Evolutionary conservation across 2,888 invertebrate species (phyloP).

Genomic region (Tinea pellionella): DNA sequence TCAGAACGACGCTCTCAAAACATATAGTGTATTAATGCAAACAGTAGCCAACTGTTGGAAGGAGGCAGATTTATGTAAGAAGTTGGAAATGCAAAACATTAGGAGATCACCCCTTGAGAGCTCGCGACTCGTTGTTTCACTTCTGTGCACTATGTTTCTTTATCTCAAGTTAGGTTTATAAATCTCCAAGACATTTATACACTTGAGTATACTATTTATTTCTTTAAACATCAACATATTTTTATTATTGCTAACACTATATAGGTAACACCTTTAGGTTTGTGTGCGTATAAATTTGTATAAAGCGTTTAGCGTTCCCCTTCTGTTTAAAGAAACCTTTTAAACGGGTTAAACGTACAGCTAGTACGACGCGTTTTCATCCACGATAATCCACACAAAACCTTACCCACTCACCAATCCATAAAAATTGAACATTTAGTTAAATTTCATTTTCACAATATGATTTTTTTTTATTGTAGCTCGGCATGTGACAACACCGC

Average conservation of each 20-base stretch:
- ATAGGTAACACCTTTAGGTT: too few relatives aligned
- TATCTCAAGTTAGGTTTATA: conserved; percentile 9
- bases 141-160: conserved; percentile 10
- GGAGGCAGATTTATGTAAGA: conserved; percentile 12
- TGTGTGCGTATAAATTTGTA: too few relatives aligned
- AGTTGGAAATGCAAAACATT: conserved; percentile 13
- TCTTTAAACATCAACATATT: not conserved
- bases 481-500: too few relatives aligned
- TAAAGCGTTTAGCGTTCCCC: too few relatives aligned
- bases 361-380: too few relatives aligned
- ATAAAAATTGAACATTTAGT: too few relatives aligned
- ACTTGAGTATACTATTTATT: conserved; percentile 2
- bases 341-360: too few relatives aligned
- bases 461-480: too few relatives aligned
- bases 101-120: conserved; percentile 11
- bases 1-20: not conserved
- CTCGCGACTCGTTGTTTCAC: conserved; percentile 6
- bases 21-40: conserved; percentile 5
- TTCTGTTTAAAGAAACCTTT: too few relatives aligned
- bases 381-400: too few relatives aligned
- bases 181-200: conserved; percentile 11
- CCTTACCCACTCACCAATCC: too few relatives aligned
- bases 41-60: conserved; percentile 4
- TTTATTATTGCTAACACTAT: not conserved
- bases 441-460: too few relatives aligned